Percentiles rank a stretch among this genome's conserved stretches.
Evolutionary conservation across 2,113 vertebrate genomes (phyloP).

Genomic region (Ciconia stormi): DNA sequence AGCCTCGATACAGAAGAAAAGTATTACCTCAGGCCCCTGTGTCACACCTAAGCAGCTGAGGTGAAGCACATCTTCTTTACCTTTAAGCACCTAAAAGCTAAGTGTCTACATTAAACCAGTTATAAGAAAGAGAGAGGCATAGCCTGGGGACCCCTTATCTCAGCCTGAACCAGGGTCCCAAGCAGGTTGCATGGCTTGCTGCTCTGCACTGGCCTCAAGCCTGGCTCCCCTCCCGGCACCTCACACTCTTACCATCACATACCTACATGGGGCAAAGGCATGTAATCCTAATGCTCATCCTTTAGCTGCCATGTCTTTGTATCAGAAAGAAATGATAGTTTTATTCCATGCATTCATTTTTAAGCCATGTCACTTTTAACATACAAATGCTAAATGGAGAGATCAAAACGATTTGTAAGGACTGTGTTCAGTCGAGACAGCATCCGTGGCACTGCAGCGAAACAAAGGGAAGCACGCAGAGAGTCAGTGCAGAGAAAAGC

Average conservation of each 20-base stretch:
- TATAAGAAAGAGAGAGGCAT: neutral
- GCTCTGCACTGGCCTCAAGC: neutral
- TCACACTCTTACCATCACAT: neutral
- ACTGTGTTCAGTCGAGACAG: neutral
- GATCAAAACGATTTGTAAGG: neutral
- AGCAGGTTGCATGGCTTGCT: neutral
- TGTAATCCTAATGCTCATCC: neutral
- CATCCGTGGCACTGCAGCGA: neutral
- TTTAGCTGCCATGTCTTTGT: neutral
- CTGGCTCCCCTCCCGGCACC: neutral
- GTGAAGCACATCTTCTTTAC: neutral
- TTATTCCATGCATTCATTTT: neutral
- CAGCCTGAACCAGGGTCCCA: neutral
- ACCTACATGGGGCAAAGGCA: rapidly evolving
- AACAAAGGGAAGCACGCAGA: constrained; percentile 28
- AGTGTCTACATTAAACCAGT: neutral
- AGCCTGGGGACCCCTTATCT: neutral
- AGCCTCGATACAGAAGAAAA: neutral
- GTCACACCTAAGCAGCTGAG: neutral
- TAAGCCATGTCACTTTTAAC: neutral
- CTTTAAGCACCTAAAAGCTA: neutral
- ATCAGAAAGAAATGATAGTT: neutral
- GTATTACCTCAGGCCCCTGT: neutral
- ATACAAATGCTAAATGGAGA: neutral
- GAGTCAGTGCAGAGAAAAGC: constrained; percentile 23